Evolutionary conservation across 2,888 invertebrate genomes (phyloP).

Genomic region (Caenorhabditis doughertyi): DNA sequence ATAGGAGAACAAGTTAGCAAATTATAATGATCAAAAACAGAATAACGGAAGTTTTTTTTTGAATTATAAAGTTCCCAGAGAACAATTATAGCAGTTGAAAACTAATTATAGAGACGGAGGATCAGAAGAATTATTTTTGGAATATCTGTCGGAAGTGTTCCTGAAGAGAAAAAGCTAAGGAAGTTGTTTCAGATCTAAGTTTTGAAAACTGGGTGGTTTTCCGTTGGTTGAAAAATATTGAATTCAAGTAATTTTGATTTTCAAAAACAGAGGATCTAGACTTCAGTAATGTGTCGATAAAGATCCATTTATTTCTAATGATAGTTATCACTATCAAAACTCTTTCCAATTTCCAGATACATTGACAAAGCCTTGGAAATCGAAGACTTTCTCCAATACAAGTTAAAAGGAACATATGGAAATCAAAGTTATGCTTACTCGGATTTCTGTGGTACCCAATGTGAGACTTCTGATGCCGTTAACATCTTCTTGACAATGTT

Average conservation of each 20-base stretch:
- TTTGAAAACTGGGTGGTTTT: too few species aligned
- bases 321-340: background rate
- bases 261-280: too few species aligned
- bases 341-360: slow-evolving; percentile 69
- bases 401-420: slow-evolving; percentile 78
- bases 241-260: too few species aligned
- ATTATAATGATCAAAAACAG: background rate
- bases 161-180: too few species aligned
- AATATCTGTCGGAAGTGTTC: background rate
- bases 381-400: slow-evolving; percentile 81
- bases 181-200: too few species aligned
- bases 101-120: background rate
- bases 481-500: slow-evolving; percentile 81
- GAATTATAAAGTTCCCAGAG: background rate
- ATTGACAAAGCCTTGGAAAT: slow-evolving; percentile 81
- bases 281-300: too few species aligned
- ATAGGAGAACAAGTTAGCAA: background rate
- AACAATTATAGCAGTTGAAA: slow-evolving; percentile 5
- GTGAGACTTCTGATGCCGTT: slow-evolving; percentile 81
- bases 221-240: too few species aligned
- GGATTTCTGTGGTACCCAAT: slow-evolving; percentile 82
- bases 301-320: too few species aligned
- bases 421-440: slow-evolving; percentile 77
- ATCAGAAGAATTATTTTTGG: slow-evolving; percentile 9
- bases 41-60: background rate